Conservation (phyloP, 2,113 vertebrate genomes). For the Peromyscus maniculatus region DNA sequence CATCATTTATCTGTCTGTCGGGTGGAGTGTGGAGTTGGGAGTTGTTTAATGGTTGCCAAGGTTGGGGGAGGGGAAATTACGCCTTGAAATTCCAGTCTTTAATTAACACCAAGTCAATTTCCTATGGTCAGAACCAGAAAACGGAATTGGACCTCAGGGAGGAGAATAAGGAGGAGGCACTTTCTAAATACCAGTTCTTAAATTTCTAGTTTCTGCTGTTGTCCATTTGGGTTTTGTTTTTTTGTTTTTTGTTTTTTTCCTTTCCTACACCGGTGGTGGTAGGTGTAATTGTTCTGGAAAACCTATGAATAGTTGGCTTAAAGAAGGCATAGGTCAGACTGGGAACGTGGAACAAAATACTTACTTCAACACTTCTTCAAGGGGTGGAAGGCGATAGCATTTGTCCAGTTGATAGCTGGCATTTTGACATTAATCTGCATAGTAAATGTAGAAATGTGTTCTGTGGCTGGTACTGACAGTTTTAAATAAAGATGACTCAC, state of each 20-base stretch:
- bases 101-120: constrained; percentile 72
- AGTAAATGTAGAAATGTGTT: not conserved
- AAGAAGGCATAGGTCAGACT: constrained; percentile 47
- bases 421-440: constrained; percentile 14
- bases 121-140: constrained; percentile 63
- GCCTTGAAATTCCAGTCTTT: constrained; percentile 66
- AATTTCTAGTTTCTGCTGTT: constrained; percentile 78
- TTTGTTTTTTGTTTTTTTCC: not conserved
- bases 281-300: constrained; percentile 80
- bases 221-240: constrained; percentile 9
- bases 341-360: constrained; percentile 54
- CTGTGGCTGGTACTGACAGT: not conserved
- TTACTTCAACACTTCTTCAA: not conserved
- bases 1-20: constrained; percentile 53
- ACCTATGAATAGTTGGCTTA: constrained; percentile 57
- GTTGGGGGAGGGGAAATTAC: not conserved
- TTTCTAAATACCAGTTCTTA: constrained; percentile 64
- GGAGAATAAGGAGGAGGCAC: not conserved
- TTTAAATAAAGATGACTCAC: constrained; percentile 36
- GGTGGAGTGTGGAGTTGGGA: not conserved
- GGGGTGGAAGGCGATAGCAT: constrained; percentile 33
- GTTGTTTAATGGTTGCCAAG: constrained; percentile 27
- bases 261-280: constrained; percentile 77
- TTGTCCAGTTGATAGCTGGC: constrained; percentile 36
- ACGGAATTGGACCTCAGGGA: constrained; percentile 61